Conservation (phyloP, 64 coral and sea anemone species). For the Montipora capricornis region DNA sequence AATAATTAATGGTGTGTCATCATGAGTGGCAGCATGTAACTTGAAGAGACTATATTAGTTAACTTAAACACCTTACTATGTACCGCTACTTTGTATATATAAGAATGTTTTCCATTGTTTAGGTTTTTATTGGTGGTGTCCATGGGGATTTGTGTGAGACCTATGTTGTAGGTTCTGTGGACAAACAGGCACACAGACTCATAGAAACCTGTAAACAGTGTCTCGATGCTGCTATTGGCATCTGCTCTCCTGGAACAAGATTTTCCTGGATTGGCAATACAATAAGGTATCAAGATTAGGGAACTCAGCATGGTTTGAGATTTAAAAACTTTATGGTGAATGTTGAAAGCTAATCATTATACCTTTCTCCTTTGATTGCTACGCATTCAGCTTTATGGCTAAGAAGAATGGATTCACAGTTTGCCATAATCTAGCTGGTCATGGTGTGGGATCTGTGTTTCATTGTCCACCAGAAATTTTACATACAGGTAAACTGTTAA, state of each 20-base stretch:
- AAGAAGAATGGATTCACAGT: slow-evolving; percentile 76
- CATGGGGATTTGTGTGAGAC: slow-evolving; percentile 98
- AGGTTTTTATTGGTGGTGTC: slow-evolving; percentile 91
- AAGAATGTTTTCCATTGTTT: not conserved
- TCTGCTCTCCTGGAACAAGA: slow-evolving; percentile 76
- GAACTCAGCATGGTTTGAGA: not conserved
- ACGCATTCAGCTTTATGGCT: slow-evolving; percentile 49
- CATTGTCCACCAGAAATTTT: slow-evolving; percentile 84
- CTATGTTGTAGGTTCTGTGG: slow-evolving; percentile 76
- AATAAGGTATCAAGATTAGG: slow-evolving; percentile 61
- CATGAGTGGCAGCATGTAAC: too few species aligned
- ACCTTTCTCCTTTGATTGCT: slow-evolving; percentile 6
- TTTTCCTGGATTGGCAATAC: slow-evolving; percentile 96
- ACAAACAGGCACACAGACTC: slow-evolving; percentile 53
- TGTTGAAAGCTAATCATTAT: not conserved
- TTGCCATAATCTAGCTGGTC: slow-evolving; percentile 71
- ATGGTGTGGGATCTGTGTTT: slow-evolving; percentile 90
- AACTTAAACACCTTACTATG: too few species aligned
- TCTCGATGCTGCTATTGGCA: slow-evolving; percentile 76
- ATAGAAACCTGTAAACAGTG: slow-evolving; percentile 73
- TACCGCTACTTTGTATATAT: too few species aligned
- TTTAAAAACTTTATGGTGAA: not conserved
- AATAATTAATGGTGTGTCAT: too few species aligned
- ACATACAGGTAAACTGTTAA: slow-evolving; percentile 63
- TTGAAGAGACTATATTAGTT: too few species aligned